A percentile compares a stretch with the other conserved stretches of the same genome.
phyloP scores from a whole-genome alignment of 2,797 vertebrate species.

The Neosilurus hyrtlii region DNA sequence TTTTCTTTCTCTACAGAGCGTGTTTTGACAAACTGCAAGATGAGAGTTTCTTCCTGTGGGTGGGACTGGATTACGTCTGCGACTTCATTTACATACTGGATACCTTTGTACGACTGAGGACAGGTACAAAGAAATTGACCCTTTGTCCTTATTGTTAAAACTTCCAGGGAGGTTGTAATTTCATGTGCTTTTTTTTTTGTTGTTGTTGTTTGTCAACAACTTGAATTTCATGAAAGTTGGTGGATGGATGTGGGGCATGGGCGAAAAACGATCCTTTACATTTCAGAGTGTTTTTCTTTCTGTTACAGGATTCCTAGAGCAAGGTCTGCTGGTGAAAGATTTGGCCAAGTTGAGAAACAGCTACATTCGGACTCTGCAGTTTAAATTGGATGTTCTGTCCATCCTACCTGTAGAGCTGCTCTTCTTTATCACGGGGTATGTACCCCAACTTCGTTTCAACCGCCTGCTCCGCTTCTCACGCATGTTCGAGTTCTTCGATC shows the following conservation, averaged over 20 bases:
- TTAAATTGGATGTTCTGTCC: slow-evolving; percentile 86
- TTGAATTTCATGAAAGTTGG: too few relatives aligned
- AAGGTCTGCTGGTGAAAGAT: slow-evolving; percentile 90
- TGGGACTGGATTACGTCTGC: slow-evolving; percentile 86
- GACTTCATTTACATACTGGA: slow-evolving; percentile 85
- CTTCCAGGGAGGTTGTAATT: too few relatives aligned
- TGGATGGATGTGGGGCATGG: too few relatives aligned
- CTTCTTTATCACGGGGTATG: slow-evolving; percentile 79
- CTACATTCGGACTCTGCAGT: slow-evolving; percentile 82
- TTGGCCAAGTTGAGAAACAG: slow-evolving; percentile 76
- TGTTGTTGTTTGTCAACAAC: background rate
- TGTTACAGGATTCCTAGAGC: slow-evolving; percentile 85
- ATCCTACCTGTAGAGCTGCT: slow-evolving; percentile 86
- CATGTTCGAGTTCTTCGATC: slow-evolving; percentile 91
- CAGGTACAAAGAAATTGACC: slow-evolving; percentile 71
- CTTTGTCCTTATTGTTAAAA: background rate
- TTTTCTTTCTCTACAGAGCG: slow-evolving; percentile 71
- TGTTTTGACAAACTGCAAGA: slow-evolving; percentile 89
- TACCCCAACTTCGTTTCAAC: slow-evolving; percentile 89
- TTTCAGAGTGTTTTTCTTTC: background rate
- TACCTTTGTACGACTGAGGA: slow-evolving; percentile 80
- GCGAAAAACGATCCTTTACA: too few relatives aligned
- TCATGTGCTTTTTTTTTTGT: background rate
- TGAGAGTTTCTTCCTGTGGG: slow-evolving; percentile 78
- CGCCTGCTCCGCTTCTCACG: slow-evolving; percentile 86